phyloP scores from a whole-genome alignment of 2,888 invertebrate genomes.

The Limnephilus marmoratus region DNA sequence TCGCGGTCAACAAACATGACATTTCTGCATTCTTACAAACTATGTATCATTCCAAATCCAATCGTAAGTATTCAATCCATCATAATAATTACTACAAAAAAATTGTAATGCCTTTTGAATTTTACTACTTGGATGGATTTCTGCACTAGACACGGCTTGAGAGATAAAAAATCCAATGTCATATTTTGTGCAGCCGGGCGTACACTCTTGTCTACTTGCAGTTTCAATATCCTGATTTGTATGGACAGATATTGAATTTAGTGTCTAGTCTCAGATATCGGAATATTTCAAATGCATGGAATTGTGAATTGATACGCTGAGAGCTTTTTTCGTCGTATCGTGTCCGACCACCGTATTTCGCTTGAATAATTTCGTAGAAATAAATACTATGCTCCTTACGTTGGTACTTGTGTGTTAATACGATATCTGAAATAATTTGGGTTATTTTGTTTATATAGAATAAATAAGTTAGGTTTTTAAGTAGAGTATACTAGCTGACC shows the following conservation, averaged over 20 bases:
- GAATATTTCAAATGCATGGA: constrained; percentile 12
- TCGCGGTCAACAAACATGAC: not conserved
- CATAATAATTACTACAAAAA: not conserved
- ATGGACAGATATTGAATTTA: constrained; percentile 44
- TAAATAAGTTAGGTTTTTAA: too few species aligned
- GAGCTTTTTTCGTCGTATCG: not conserved
- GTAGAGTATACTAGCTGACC: too few species aligned
- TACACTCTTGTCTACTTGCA: constrained; percentile 14
- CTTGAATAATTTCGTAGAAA: not conserved
- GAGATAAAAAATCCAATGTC: constrained; percentile 14
- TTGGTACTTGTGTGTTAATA: not conserved
- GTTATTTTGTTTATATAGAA: too few species aligned
- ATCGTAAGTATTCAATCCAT: not conserved
- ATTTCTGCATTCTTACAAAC: not conserved
- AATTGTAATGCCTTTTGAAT: not conserved
- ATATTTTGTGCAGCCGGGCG: constrained; percentile 19
- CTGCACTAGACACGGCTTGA: not conserved
- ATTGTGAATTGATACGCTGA: not conserved
- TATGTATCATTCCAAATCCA: not conserved
- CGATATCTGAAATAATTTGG: too few species aligned
- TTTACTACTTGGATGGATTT: not conserved
- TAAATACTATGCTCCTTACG: not conserved
- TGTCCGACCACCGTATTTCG: not conserved
- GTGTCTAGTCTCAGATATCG: constrained; percentile 16
- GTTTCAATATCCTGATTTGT: constrained; percentile 43